Percentiles rank a stretch among this genome's conserved stretches.
Conservation (phyloP, 2,113 vertebrate species). For the Spea multiplicata region DNA sequence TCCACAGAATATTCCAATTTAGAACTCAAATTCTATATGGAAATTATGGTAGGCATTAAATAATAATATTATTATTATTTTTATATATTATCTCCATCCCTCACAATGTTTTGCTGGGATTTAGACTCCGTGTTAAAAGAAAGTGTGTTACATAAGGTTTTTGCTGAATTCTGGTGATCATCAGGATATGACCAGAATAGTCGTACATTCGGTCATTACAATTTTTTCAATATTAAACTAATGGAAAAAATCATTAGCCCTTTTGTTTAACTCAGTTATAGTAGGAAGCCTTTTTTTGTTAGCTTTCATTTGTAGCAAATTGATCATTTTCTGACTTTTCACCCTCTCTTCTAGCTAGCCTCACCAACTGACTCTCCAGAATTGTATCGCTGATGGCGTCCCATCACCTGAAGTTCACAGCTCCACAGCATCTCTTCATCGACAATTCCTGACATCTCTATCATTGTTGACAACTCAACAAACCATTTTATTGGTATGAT, state of each 20-base stretch:
- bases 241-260: slow-evolving; percentile 2
- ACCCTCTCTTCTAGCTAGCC: too few species aligned
- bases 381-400: too few species aligned
- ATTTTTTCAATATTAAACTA: not conserved
- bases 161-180: not conserved
- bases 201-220: not conserved
- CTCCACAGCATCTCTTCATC: too few species aligned
- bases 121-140: too few species aligned
- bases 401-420: too few species aligned
- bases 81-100: not conserved
- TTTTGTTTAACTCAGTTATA: slow-evolving; percentile 6
- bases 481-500: too few species aligned
- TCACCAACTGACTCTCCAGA: too few species aligned
- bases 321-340: too few species aligned
- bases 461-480: too few species aligned
- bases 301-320: too few species aligned
- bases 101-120: too few species aligned
- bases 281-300: not conserved
- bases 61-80: not conserved
- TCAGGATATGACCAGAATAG: not conserved
- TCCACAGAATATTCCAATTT: not conserved
- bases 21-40: not conserved
- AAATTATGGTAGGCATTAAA: not conserved
- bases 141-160: not conserved
- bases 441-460: too few species aligned